Evolutionary conservation across 2,113 vertebrate species (phyloP).

Genomic region (Chaenocephalus aceratus): DNA sequence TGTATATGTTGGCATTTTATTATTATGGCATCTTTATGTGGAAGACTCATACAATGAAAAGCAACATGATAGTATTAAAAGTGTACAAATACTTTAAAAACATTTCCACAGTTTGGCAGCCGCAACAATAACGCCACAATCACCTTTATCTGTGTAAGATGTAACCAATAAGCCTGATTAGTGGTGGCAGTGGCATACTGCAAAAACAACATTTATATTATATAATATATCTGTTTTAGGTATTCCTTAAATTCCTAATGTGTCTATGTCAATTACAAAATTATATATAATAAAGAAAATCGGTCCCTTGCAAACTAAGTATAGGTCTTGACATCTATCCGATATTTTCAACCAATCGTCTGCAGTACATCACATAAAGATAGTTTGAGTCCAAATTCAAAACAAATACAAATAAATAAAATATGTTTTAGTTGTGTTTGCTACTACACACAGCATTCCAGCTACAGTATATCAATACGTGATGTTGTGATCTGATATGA

Average conservation of each 20-base stretch:
- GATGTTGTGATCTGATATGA: not conserved
- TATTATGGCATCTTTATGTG: not conserved
- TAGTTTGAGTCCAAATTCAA: not conserved
- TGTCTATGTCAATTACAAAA: not conserved
- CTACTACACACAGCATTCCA: not conserved
- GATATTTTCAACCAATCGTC: not conserved
- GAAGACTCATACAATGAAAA: not conserved
- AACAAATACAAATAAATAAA: not conserved
- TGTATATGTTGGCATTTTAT: not conserved
- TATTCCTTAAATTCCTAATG: not conserved
- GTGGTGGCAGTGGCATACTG: no score
- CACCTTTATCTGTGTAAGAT: not conserved
- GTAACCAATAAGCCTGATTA: not conserved
- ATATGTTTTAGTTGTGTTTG: not conserved
- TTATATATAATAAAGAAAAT: not conserved
- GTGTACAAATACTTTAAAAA: not conserved
- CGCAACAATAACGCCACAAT: not conserved
- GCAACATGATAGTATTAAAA: not conserved
- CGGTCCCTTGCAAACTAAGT: not conserved
- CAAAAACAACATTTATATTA: no score
- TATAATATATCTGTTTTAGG: no score
- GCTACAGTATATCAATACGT: not conserved
- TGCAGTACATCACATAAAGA: not conserved
- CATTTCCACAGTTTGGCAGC: not conserved
- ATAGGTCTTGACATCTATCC: not conserved